These are phyloP conservation scores for Dioctria linearis DNA, from an alignment of 2,888 invertebrate species.

Conservation along the genomic window DNA sequence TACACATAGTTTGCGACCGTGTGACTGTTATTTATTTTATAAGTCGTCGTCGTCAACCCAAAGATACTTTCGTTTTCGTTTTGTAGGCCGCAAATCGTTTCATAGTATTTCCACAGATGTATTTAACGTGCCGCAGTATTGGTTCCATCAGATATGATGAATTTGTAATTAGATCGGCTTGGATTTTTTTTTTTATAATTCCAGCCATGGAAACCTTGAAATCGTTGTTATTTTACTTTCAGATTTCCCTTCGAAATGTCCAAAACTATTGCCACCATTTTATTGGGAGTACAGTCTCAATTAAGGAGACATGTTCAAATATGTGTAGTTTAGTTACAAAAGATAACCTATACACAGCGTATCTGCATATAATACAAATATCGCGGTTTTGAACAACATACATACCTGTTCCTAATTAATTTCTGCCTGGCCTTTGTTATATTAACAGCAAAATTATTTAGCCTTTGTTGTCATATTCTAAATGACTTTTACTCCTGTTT, in stretches of 20 bases:
- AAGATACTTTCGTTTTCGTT: constrained; percentile 7
- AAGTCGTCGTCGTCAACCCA: neutral
- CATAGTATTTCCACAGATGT: neutral
- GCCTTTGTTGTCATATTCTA: no score
- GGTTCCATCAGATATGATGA: constrained; percentile 1
- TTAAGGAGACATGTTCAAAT: no score
- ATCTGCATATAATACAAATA: no score
- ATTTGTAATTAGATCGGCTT: constrained; percentile 19
- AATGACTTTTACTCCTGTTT: no score
- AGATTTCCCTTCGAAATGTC: constrained; percentile 19
- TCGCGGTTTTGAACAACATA: no score
- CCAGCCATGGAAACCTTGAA: neutral
- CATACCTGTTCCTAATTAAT: no score
- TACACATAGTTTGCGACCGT: no score
- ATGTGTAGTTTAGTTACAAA: no score
- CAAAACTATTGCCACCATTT: neutral
- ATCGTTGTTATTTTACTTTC: constrained; percentile 13
- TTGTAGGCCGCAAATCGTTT: neutral
- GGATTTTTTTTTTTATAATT: neutral
- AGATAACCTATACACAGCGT: no score
- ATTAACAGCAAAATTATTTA: no score
- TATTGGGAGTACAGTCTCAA: neutral
- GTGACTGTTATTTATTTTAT: no score
- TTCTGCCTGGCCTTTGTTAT: no score
- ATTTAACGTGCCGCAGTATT: neutral